Conservation (phyloP, 2,888 invertebrate genomes). For the Rhogogaster chlorosoma region DNA sequence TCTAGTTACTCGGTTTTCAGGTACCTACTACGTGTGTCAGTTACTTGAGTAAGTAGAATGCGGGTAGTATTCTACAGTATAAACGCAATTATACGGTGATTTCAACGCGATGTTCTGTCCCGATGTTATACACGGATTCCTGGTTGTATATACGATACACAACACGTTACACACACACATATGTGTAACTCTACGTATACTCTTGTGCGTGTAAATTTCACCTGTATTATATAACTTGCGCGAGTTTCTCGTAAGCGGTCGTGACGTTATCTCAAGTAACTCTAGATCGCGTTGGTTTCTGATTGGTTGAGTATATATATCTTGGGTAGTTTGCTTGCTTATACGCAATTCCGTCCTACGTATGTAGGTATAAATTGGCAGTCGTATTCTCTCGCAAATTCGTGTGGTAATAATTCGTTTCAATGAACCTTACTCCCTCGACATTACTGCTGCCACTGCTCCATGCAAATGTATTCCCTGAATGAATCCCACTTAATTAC, state of each 20-base stretch:
- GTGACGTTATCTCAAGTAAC: slow-evolving; percentile 14
- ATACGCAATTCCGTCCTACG: not conserved
- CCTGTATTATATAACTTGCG: not conserved
- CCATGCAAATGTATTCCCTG: slow-evolving; percentile 48
- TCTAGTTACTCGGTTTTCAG: not conserved
- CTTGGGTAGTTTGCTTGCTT: not conserved
- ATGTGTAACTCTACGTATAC: not conserved
- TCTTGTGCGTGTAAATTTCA: not conserved
- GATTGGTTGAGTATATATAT: slow-evolving; percentile 3
- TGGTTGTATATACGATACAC: not conserved
- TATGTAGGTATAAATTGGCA: slow-evolving; percentile 36
- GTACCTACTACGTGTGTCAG: slow-evolving; percentile 1
- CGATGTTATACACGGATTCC: not conserved
- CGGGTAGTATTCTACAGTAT: not conserved
- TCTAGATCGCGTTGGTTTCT: not conserved
- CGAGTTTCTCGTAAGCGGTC: slow-evolving; percentile 1
- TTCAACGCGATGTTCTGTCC: not conserved
- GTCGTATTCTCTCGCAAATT: slow-evolving; percentile 19
- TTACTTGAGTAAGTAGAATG: not conserved
- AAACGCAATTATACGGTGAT: slow-evolving; percentile 32
- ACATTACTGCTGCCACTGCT: not conserved
- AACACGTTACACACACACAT: not conserved
- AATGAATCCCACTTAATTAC: slow-evolving; percentile 49
- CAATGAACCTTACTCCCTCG: slow-evolving; percentile 37
- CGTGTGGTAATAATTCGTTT: slow-evolving; percentile 43